Conservation (phyloP, 2,888 invertebrate genomes). For the Ectemnius cavifrons region DNA sequence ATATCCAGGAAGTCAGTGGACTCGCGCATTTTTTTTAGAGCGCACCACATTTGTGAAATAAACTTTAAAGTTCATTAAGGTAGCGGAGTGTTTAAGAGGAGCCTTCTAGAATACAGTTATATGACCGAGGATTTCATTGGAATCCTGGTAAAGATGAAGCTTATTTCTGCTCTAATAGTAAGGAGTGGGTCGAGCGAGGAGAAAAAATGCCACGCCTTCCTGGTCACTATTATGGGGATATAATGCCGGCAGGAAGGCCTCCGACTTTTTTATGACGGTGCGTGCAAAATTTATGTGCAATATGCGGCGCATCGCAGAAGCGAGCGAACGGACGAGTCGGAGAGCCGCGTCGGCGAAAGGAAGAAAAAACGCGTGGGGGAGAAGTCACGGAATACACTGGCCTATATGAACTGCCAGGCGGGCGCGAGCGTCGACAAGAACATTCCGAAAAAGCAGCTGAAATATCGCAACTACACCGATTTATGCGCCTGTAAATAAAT, state of each 20-base stretch:
- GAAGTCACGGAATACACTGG: constrained; percentile 44
- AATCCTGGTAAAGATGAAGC: constrained; percentile 54
- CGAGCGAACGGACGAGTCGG: too few relatives aligned
- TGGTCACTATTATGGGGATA: constrained; percentile 58
- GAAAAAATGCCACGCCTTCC: constrained; percentile 53
- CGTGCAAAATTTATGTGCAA: constrained; percentile 65
- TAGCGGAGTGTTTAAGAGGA: too few relatives aligned
- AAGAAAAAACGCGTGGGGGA: constrained; percentile 21
- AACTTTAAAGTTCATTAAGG: too few relatives aligned
- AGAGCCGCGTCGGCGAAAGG: constrained; percentile 9
- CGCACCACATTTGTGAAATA: too few relatives aligned
- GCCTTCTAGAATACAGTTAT: background rate
- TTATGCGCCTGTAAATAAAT: constrained; percentile 57
- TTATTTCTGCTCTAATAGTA: constrained; percentile 57
- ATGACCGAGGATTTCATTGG: background rate
- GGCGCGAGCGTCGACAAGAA: constrained; percentile 39
- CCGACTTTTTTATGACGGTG: constrained; percentile 58
- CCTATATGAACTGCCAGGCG: constrained; percentile 24
- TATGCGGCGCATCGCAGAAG: constrained; percentile 59
- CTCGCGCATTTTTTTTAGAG: too few relatives aligned
- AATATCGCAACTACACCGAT: constrained; percentile 59
- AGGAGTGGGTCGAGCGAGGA: constrained; percentile 9
- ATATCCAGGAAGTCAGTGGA: too few relatives aligned
- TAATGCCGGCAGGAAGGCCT: constrained; percentile 55
- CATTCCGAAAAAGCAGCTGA: constrained; percentile 40